phyloP scores from a whole-genome alignment of 2,113 vertebrate species.

The Gymnarchus niloticus region DNA sequence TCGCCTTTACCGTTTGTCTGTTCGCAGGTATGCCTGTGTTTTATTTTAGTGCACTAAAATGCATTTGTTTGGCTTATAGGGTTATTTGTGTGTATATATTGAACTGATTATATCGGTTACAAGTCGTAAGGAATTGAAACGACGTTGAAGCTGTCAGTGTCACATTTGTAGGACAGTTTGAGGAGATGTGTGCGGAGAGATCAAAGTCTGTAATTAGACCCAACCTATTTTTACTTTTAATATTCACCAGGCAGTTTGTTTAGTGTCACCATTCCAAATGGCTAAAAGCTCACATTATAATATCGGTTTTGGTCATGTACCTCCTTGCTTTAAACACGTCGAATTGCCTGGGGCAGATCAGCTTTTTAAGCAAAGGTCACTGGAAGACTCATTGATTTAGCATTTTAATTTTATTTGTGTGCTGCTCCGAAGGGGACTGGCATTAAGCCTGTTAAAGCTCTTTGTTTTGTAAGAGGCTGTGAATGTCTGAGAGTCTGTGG shows the following conservation, averaged over 20 bases:
- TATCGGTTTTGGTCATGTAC: conserved; percentile 46
- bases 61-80: not conserved
- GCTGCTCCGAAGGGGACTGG: conserved; percentile 45
- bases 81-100: not conserved
- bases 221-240: conserved; percentile 19
- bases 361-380: conserved; percentile 54
- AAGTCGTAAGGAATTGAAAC: not conserved
- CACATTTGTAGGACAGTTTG: not conserved
- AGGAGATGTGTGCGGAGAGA: not conserved
- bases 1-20: not conserved
- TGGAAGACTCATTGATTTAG: conserved; percentile 52
- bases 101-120: not conserved
- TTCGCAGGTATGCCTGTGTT: not conserved
- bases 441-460: conserved; percentile 43
- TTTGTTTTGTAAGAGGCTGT: conserved; percentile 48
- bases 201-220: conserved; percentile 2
- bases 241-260: conserved; percentile 41
- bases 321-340: conserved; percentile 47
- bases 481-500: conserved; percentile 43
- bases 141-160: not conserved
- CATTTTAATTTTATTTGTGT: conserved; percentile 56
- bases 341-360: conserved; percentile 39
- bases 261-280: conserved; percentile 32
- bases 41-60: not conserved
- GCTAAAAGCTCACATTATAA: conserved; percentile 36